Conservation (phyloP, 2,888 invertebrate species). For the Heteropelma amictum region DNA sequence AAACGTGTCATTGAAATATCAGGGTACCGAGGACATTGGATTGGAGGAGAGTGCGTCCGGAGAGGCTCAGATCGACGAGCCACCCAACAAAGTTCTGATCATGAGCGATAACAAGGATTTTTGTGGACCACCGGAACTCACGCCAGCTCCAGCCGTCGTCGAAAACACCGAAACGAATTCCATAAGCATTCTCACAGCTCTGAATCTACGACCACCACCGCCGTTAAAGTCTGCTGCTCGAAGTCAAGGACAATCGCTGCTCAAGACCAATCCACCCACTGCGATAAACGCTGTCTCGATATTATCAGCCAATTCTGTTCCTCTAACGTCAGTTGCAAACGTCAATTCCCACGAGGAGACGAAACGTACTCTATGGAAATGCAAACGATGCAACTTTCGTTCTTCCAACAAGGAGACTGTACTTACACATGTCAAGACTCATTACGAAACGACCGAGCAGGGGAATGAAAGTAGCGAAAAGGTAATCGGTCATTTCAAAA, state of each 20-base stretch:
- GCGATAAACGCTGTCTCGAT: constrained; percentile 48
- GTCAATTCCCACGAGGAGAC: constrained; percentile 78
- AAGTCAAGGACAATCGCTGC: constrained; percentile 71
- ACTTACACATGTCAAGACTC: constrained; percentile 83
- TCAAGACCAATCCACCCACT: constrained; percentile 59
- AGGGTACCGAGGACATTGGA: constrained; percentile 66
- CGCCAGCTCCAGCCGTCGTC: constrained; percentile 61
- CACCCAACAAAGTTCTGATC: constrained; percentile 66
- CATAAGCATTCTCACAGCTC: constrained; percentile 57
- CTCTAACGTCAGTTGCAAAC: constrained; percentile 41
- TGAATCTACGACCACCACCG: constrained; percentile 77
- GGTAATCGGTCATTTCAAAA: constrained; percentile 41
- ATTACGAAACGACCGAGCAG: constrained; percentile 79
- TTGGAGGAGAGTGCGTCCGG: constrained; percentile 65
- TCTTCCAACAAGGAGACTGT: constrained; percentile 84
- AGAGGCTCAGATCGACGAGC: constrained; percentile 62
- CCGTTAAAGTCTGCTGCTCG: constrained; percentile 81
- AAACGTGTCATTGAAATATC: constrained; percentile 53
- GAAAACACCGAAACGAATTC: constrained; percentile 57
- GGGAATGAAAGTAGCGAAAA: constrained; percentile 42
- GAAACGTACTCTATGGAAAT: constrained; percentile 91
- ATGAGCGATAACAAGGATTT: constrained; percentile 62
- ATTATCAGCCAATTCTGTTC: constrained; percentile 51
- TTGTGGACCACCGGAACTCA: constrained; percentile 61
- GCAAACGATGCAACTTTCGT: constrained; percentile 92